Percentiles rank a stretch among this genome's conserved stretches.
Evolutionary conservation across 2,888 invertebrate species (phyloP).

Genomic region (Diploptera punctata): DNA sequence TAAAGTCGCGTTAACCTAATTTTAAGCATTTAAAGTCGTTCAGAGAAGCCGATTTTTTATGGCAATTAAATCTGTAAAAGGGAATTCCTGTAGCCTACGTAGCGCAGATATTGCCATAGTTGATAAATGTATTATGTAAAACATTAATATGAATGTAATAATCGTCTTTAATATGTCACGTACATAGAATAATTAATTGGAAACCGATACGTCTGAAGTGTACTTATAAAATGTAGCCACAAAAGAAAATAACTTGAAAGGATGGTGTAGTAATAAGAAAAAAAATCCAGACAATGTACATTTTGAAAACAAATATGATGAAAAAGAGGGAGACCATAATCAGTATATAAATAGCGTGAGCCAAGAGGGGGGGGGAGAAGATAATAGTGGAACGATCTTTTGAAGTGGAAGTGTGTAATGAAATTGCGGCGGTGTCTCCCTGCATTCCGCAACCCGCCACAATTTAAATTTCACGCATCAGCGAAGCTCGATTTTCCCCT

Average conservation of each 20-base stretch:
- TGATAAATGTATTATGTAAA: too few species aligned
- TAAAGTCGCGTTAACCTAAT: too few species aligned
- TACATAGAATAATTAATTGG: too few species aligned
- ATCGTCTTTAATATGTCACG: too few species aligned
- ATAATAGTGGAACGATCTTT: constrained; percentile 33
- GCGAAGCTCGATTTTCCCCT: constrained; percentile 19
- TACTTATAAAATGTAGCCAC: too few species aligned
- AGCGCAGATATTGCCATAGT: too few species aligned
- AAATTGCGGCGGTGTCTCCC: constrained; percentile 21
- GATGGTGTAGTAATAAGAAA: neutral
- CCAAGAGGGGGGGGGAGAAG: neutral
- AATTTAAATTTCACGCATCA: constrained; percentile 37
- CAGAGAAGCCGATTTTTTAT: too few species aligned
- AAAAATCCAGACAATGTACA: neutral
- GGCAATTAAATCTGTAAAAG: too few species aligned
- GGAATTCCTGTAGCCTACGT: too few species aligned
- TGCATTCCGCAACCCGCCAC: constrained; percentile 30
- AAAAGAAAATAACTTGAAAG: neutral
- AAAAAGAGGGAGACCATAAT: constrained; percentile 18
- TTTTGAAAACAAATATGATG: constrained; percentile 15
- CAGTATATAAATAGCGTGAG: constrained; percentile 22
- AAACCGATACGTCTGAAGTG: too few species aligned
- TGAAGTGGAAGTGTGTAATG: constrained; percentile 37
- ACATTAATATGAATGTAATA: too few species aligned
- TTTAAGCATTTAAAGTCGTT: too few species aligned